Evolutionary conservation across 2,888 invertebrate genomes (phyloP).

Genomic region (Cephus runcator): DNA sequence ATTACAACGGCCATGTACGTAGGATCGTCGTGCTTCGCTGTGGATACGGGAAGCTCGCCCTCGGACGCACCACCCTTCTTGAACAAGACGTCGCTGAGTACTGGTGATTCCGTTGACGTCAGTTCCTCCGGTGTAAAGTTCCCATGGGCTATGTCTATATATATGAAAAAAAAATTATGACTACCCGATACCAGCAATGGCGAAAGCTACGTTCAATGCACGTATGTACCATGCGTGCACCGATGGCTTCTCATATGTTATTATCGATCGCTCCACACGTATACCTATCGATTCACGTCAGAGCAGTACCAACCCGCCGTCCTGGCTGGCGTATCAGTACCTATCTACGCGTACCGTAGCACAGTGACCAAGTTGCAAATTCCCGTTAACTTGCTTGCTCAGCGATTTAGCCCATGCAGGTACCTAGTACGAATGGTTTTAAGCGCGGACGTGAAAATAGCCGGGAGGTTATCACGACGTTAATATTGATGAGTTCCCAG

Average conservation of each 20-base stretch:
- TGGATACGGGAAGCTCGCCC: constrained; percentile 73
- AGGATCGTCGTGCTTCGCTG: constrained; percentile 77
- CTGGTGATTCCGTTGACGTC: constrained; percentile 68
- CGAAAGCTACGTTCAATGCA: background rate
- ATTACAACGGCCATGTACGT: constrained; percentile 81
- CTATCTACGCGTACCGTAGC: background rate
- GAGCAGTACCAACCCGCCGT: background rate
- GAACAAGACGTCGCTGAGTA: constrained; percentile 67
- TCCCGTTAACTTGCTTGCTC: background rate
- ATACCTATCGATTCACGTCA: background rate
- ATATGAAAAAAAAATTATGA: background rate
- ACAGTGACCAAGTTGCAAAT: background rate
- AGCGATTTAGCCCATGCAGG: background rate
- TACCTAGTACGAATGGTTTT: background rate
- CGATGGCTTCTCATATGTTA: background rate
- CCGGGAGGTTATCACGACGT: constrained; percentile 8
- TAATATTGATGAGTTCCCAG: constrained; percentile 19
- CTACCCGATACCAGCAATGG: background rate
- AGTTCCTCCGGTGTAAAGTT: constrained; percentile 79
- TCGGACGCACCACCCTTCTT: constrained; percentile 60
- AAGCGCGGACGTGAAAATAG: constrained; percentile 9
- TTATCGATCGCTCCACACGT: background rate
- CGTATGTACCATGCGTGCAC: background rate
- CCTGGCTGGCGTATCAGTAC: background rate
- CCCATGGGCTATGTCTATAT: constrained; percentile 74